Conservation (phyloP, 2,888 invertebrate species). For the Latheticus oryzae region DNA sequence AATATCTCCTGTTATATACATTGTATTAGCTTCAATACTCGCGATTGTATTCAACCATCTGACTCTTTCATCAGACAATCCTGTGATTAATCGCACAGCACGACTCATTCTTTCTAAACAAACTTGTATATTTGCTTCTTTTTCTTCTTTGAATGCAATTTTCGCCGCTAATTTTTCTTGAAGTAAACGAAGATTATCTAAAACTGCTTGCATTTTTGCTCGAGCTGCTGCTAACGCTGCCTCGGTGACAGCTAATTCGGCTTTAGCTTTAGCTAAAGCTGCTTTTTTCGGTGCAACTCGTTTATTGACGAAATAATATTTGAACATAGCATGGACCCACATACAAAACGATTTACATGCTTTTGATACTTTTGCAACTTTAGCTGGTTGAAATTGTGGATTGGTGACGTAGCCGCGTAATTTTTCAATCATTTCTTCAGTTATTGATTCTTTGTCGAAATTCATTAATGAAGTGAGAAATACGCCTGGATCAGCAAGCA, state of each 20-base stretch:
- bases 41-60: conserved; percentile 78
- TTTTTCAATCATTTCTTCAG: conserved; percentile 83
- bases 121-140: conserved; percentile 81
- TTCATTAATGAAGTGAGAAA: conserved; percentile 86
- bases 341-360: conserved; percentile 86
- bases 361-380: conserved; percentile 82
- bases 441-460: conserved; percentile 88
- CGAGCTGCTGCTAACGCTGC: conserved; percentile 76
- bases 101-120: conserved; percentile 83
- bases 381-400: conserved; percentile 83
- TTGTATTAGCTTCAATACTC: conserved; percentile 68
- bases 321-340: conserved; percentile 94
- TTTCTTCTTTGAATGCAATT: conserved; percentile 75
- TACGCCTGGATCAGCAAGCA: conserved; percentile 84
- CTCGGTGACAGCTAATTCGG: conserved; percentile 76
- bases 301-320: conserved; percentile 89
- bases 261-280: conserved; percentile 79
- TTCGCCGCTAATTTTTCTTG: conserved; percentile 79
- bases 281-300: conserved; percentile 90
- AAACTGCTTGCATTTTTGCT: conserved; percentile 79
- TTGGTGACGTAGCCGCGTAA: conserved; percentile 82
- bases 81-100: conserved; percentile 73
- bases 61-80: conserved; percentile 54
- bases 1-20: conserved; percentile 78
- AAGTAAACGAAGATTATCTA: conserved; percentile 82